Evolutionary conservation across 2,113 vertebrate species (phyloP).

Genomic region (Xenopus tropicalis): UCB_Xtro_10.0 CM004443.2:60261501-60262000

Average conservation of each 20-base stretch:
- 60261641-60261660: constrained; percentile 33
- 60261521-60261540: constrained; percentile 13
- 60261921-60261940: too few species aligned
- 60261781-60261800: background rate
- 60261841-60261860: too few species aligned
- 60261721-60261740: constrained; percentile 30
- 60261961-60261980: too few species aligned
- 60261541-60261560: constrained; percentile 10
- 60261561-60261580: constrained; percentile 10
- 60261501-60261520: constrained; percentile 13
- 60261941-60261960: too few species aligned
- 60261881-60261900: too few species aligned
- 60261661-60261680: constrained; percentile 26
- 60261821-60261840: too few species aligned
- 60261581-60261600: constrained; percentile 18
- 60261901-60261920: too few species aligned
- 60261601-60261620: constrained; percentile 23
- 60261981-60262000: too few species aligned
- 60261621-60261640: constrained; percentile 25
- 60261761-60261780: constrained; percentile 14
- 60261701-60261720: constrained; percentile 33
- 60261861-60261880: too few species aligned
- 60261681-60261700: constrained; percentile 23
- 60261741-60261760: constrained; percentile 25
- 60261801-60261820: background rate